Conservation (phyloP, 2,888 invertebrate genomes). For the Drosophila neotestacea region DNA sequence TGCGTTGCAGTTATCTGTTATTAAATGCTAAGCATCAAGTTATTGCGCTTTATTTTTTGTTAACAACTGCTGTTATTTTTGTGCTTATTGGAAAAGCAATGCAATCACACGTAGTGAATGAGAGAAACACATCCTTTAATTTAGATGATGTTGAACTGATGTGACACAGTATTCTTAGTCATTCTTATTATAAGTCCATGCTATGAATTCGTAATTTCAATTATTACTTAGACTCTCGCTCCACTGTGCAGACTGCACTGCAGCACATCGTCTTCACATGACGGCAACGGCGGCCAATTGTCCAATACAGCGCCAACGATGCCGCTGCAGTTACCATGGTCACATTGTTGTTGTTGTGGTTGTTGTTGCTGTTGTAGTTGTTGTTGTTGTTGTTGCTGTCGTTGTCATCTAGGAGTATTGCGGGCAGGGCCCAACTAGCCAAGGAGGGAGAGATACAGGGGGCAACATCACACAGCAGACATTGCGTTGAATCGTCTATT, state of each 20-base stretch:
- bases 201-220: background rate
- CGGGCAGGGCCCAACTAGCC: slow-evolving; percentile 25
- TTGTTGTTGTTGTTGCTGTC: slow-evolving; percentile 11
- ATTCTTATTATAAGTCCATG: no score
- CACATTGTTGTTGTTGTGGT: slow-evolving; percentile 12
- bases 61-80: no score
- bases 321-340: slow-evolving; percentile 48
- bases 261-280: slow-evolving; percentile 35
- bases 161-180: no score
- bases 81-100: no score
- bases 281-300: slow-evolving; percentile 69
- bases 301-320: slow-evolving; percentile 65
- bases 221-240: background rate
- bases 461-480: slow-evolving; percentile 27
- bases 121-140: no score
- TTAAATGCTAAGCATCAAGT: no score
- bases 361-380: slow-evolving; percentile 3
- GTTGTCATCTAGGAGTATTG: slow-evolving; percentile 35
- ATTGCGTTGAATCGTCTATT: slow-evolving; percentile 71
- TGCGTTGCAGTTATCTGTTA: no score
- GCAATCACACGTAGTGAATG: no score
- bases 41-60: no score
- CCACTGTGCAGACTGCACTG: slow-evolving; percentile 53
- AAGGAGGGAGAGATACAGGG: background rate
- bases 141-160: no score